Evolutionary conservation across 2,888 invertebrate species (phyloP).

Genomic region (Leucania comma): DNA sequence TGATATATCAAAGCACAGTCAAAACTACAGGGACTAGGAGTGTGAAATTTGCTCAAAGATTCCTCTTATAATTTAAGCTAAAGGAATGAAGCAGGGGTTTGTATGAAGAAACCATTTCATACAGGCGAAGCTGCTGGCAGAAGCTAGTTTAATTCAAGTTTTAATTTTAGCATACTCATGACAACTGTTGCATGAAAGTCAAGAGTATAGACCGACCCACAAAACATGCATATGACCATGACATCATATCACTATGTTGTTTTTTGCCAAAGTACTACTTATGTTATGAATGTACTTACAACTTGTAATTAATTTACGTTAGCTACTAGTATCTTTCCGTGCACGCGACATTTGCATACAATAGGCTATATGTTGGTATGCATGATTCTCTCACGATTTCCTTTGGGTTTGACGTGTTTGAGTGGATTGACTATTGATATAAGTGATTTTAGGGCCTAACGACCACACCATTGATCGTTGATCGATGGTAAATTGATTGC

Average conservation of each 20-base stretch:
- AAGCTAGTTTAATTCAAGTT: too few relatives aligned
- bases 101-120: too few relatives aligned
- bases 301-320: conserved; percentile 27
- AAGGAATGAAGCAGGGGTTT: too few relatives aligned
- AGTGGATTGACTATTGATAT: background rate
- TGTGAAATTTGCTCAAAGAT: too few relatives aligned
- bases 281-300: background rate
- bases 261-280: conserved; percentile 26
- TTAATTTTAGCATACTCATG: background rate
- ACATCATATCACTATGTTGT: conserved; percentile 26
- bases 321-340: conserved; percentile 29
- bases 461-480: background rate
- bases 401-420: conserved; percentile 9
- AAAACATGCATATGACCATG: conserved; percentile 39
- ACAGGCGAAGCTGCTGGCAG: too few relatives aligned
- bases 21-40: too few relatives aligned
- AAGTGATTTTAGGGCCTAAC: too few relatives aligned
- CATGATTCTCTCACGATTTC: conserved; percentile 25
- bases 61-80: too few relatives aligned
- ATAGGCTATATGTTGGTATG: conserved; percentile 19
- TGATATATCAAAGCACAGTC: too few relatives aligned
- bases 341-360: conserved; percentile 46
- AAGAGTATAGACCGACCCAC: conserved; percentile 45
- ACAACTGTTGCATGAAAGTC: conserved; percentile 22
- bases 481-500: background rate